Percentiles rank a stretch among this genome's conserved stretches.
Evolutionary conservation across 2,113 vertebrate genomes (phyloP).

Genomic region (Menidia beryllina): DNA sequence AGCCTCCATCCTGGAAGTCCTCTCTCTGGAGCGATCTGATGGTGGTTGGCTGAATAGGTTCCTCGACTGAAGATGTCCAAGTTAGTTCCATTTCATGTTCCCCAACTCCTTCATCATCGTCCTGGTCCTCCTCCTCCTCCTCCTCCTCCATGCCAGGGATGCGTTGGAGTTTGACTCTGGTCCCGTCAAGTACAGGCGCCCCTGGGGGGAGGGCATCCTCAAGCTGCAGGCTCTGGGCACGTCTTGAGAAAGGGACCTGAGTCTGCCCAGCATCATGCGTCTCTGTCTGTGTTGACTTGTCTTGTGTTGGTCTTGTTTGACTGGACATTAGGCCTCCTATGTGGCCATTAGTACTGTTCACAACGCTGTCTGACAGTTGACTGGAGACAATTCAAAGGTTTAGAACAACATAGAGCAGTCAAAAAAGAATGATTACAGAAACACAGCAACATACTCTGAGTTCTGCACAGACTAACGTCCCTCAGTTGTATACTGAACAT

Average conservation of each 20-base stretch:
- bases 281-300: conserved; percentile 81
- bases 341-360: conserved; percentile 70
- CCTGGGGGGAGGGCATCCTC: conserved; percentile 74
- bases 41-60: conserved; percentile 67
- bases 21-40: conserved; percentile 73
- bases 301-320: conserved; percentile 50
- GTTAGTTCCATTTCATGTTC: conserved; percentile 65
- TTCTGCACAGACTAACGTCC: background rate
- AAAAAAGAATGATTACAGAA: conserved; percentile 17
- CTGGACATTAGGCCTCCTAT: conserved; percentile 32
- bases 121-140: conserved; percentile 61
- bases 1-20: conserved; percentile 70
- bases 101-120: conserved; percentile 49
- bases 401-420: conserved; percentile 46
- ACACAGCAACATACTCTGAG: conserved; percentile 12
- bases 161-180: conserved; percentile 58
- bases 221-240: conserved; percentile 70
- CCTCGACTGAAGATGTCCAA: conserved; percentile 74
- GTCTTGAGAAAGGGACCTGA: conserved; percentile 37
- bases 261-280: conserved; percentile 22
- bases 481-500: no score
- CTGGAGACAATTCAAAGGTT: conserved; percentile 64
- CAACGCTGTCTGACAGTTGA: conserved; percentile 62
- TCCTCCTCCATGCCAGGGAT: conserved; percentile 67
- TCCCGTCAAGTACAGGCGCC: conserved; percentile 18